Evolutionary conservation across 1,140 invertebrate genomes (phyloP).

Genomic region (Sinella curviseta): DNA sequence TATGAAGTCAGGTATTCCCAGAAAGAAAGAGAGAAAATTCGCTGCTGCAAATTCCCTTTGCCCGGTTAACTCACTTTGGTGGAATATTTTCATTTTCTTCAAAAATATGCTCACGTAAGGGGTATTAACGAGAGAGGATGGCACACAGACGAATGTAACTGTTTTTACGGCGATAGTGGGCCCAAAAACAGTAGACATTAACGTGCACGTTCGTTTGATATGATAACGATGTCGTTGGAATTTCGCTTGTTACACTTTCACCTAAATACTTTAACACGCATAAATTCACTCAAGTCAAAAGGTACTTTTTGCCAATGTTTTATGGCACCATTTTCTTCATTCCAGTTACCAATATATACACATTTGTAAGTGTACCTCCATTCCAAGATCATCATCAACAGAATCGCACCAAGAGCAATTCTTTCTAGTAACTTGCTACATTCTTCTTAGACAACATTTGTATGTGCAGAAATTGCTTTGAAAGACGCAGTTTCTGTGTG

Average conservation of each 20-base stretch:
- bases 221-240: neutral
- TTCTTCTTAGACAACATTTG: no score
- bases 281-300: neutral
- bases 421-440: no score
- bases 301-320: neutral
- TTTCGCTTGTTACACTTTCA: neutral
- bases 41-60: neutral
- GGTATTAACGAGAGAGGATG: neutral
- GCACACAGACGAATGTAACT: no score
- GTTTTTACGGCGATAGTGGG: neutral
- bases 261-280: neutral
- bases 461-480: no score
- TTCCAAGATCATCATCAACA: neutral
- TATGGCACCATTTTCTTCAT: neutral
- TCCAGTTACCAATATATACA: neutral
- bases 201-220: neutral
- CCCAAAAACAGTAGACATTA: neutral
- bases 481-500: no score
- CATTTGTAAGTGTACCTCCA: neutral
- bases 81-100: neutral
- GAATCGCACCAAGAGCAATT: no score
- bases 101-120: neutral
- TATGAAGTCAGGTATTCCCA: neutral
- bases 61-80: neutral
- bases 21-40: neutral